phyloP scores from a whole-genome alignment of 2,797 vertebrate species.

The Pipistrellus pygmaeus region DNA sequence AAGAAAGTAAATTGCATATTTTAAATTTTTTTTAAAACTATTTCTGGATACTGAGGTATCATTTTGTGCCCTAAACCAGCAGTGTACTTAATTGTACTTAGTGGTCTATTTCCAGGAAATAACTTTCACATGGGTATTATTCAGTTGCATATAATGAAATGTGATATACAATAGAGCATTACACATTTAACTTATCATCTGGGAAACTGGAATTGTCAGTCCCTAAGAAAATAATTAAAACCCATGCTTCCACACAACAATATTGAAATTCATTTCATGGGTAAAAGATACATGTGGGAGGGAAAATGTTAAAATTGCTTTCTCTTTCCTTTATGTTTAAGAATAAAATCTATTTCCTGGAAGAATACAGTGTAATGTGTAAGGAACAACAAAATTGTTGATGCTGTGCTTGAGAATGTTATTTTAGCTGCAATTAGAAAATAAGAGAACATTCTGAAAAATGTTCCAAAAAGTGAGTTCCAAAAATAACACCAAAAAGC shows the following conservation, averaged over 20 bases:
- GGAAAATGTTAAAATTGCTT: constrained; percentile 28
- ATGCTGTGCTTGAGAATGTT: not conserved
- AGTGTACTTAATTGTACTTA: not conserved
- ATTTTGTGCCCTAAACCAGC: constrained; percentile 33
- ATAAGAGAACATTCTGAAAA: constrained; percentile 49
- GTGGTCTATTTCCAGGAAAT: constrained; percentile 12
- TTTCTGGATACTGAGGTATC: constrained; percentile 37
- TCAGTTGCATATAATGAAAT: constrained; percentile 64
- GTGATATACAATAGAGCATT: constrained; percentile 61
- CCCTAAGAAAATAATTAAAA: constrained; percentile 75
- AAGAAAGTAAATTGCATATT: not conserved
- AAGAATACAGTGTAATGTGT: constrained; percentile 28
- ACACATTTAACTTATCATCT: constrained; percentile 55
- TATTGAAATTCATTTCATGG: constrained; percentile 62
- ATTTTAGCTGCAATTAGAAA: constrained; percentile 33
- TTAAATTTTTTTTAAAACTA: constrained; percentile 32
- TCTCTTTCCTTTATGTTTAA: constrained; percentile 58
- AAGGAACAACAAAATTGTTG: constrained; percentile 40
- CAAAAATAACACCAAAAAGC: not conserved
- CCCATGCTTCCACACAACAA: constrained; percentile 41
- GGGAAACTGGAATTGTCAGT: constrained; percentile 64
- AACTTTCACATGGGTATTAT: constrained; percentile 34
- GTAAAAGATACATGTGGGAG: constrained; percentile 57
- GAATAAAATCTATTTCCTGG: constrained; percentile 55
- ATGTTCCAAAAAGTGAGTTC: not conserved